phyloP scores from a whole-genome alignment of 2,888 invertebrate species.

The Chymomyza caudatula region DNA sequence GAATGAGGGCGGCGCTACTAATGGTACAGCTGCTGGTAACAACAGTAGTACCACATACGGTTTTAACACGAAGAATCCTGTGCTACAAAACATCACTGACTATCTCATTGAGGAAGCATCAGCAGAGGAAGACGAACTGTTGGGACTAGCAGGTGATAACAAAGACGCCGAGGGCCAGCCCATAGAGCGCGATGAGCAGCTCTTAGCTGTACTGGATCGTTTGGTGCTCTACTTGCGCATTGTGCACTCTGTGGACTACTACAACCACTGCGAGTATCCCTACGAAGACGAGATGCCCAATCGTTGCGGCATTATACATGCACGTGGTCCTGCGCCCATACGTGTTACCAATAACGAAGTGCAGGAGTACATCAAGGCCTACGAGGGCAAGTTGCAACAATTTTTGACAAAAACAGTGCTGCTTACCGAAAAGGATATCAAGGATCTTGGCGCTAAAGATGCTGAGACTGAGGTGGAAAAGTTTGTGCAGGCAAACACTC shows the following conservation, averaged over 20 bases:
- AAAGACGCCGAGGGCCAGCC: constrained; percentile 79
- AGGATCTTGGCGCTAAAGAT: constrained; percentile 90
- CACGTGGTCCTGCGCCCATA: constrained; percentile 91
- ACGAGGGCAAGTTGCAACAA: constrained; percentile 94
- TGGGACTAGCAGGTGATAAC: constrained; percentile 81
- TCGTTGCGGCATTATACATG: constrained; percentile 98
- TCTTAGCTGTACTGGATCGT: constrained; percentile 86
- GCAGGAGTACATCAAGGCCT: constrained; percentile 86
- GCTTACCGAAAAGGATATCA: constrained; percentile 88
- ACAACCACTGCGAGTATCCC: constrained; percentile 99
- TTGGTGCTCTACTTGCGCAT: constrained; percentile 95
- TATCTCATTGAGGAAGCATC: constrained; percentile 98
- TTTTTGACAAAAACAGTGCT: constrained; percentile 89
- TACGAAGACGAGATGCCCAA: constrained; percentile 99
- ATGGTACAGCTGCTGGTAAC: constrained; percentile 26
- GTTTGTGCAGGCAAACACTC: constrained; percentile 96
- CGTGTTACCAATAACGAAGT: constrained; percentile 82
- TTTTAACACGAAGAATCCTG: constrained; percentile 91
- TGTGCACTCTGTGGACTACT: constrained; percentile 99
- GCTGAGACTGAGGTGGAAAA: constrained; percentile 85
- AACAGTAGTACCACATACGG: constrained; percentile 79
- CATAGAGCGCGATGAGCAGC: constrained; percentile 85
- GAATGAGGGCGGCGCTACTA: constrained; percentile 20
- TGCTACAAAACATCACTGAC: constrained; percentile 97
- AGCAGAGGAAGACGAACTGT: constrained; percentile 96